Conservation (phyloP, 2,888 invertebrate genomes). For the Drepanosiphum platanoidis region DNA sequence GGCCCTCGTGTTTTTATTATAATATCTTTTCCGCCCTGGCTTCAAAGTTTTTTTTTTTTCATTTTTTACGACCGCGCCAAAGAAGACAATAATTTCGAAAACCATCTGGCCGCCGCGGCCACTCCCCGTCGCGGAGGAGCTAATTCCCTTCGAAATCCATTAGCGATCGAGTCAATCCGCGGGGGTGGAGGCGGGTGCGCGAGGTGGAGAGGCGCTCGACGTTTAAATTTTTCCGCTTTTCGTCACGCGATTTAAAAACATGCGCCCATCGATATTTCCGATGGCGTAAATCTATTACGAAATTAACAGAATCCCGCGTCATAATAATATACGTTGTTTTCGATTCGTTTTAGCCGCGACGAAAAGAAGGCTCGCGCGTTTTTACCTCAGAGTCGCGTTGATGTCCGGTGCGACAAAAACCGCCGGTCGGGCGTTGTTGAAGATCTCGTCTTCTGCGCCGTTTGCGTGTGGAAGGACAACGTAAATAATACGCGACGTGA, state of each 20-base stretch:
- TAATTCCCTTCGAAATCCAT: neutral
- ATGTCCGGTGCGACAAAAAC: too few relatives aligned
- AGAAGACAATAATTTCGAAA: slow-evolving; percentile 17
- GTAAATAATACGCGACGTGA: slow-evolving; percentile 21
- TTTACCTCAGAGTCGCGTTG: neutral
- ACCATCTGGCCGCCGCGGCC: neutral
- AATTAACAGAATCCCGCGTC: too few relatives aligned
- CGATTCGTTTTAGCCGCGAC: too few relatives aligned
- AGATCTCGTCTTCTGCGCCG: neutral
- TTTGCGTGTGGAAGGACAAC: slow-evolving; percentile 16
- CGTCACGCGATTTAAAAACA: too few relatives aligned
- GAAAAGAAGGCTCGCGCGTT: neutral
- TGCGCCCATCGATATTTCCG: too few relatives aligned
- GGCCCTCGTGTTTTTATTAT: slow-evolving; percentile 22
- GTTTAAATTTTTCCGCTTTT: too few relatives aligned
- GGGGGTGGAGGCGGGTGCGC: too few relatives aligned
- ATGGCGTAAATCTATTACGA: too few relatives aligned
- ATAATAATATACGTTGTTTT: too few relatives aligned
- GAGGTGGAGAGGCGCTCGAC: too few relatives aligned
- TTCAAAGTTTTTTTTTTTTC: slow-evolving; percentile 36
- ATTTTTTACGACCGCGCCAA: slow-evolving; percentile 23
- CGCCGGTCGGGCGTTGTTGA: neutral
- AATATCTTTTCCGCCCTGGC: neutral
- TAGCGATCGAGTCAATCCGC: neutral
- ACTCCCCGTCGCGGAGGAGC: neutral